phyloP scores from a whole-genome alignment of 2,113 vertebrate species.

The Laticauda laticaudata region DNA sequence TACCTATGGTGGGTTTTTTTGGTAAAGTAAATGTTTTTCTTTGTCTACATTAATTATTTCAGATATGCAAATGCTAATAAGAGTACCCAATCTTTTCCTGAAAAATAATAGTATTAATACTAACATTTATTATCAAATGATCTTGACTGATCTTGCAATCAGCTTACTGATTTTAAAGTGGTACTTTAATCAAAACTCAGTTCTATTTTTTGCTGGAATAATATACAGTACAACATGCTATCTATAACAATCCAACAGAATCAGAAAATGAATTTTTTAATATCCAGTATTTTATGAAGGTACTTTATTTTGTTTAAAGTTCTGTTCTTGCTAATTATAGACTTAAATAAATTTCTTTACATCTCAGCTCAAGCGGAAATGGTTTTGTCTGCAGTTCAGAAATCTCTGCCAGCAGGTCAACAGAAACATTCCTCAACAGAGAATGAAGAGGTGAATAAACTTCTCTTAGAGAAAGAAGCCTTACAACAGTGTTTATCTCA shows the following conservation, averaged over 20 bases:
- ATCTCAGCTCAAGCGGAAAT: slow-evolving; percentile 73
- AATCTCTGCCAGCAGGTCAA: slow-evolving; percentile 54
- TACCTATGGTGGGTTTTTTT: no score
- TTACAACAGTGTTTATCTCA: slow-evolving; percentile 47
- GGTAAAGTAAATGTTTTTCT: background rate
- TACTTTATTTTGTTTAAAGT: background rate
- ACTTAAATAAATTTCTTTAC: slow-evolving; percentile 5
- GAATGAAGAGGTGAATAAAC: slow-evolving; percentile 60
- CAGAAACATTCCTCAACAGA: slow-evolving; percentile 24
- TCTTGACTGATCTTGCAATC: background rate
- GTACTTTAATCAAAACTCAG: background rate
- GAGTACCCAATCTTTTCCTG: background rate
- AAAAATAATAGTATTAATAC: background rate
- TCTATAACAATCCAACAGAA: background rate
- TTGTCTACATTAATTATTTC: background rate
- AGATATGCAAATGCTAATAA: background rate
- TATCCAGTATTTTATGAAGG: background rate
- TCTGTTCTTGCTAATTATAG: background rate
- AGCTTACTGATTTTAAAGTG: background rate
- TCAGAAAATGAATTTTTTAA: background rate
- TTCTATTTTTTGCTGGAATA: background rate
- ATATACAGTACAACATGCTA: background rate
- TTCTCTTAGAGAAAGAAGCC: slow-evolving; percentile 59
- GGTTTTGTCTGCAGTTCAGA: slow-evolving; percentile 72
- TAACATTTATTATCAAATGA: background rate